phyloP scores from a whole-genome alignment of 1,140 invertebrate genomes.

The Littorina saxatilis region DNA sequence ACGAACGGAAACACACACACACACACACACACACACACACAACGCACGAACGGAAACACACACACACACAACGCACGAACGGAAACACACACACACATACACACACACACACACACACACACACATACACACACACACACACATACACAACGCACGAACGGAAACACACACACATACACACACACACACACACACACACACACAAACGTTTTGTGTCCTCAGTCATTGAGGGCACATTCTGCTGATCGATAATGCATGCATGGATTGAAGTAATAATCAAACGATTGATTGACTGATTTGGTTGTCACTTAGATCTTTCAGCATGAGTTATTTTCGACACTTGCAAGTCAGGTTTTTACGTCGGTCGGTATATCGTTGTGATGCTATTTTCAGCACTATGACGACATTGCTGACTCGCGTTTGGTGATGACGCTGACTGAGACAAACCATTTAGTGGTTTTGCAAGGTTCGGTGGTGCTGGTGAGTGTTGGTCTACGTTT shows the following conservation, averaged over 20 bases:
- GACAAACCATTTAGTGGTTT: background rate
- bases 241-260: background rate
- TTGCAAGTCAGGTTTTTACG: background rate
- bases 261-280: background rate
- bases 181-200: background rate
- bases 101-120: background rate
- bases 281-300: background rate
- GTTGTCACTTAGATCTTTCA: background rate
- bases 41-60: no score
- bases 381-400: background rate
- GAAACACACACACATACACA: no score
- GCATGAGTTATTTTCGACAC: background rate
- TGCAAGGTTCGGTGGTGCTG: background rate
- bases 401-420: background rate
- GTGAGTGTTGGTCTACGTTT: background rate
- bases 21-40: no score
- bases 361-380: background rate
- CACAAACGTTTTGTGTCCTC: background rate
- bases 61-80: no score
- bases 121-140: background rate
- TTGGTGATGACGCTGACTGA: conserved; percentile 5
- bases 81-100: no score
- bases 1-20: no score
- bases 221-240: background rate
- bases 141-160: no score